These are phyloP conservation scores for Cotesia typhae DNA, from an alignment of 1,140 invertebrate genomes.

Conservation along the genomic window DNA sequence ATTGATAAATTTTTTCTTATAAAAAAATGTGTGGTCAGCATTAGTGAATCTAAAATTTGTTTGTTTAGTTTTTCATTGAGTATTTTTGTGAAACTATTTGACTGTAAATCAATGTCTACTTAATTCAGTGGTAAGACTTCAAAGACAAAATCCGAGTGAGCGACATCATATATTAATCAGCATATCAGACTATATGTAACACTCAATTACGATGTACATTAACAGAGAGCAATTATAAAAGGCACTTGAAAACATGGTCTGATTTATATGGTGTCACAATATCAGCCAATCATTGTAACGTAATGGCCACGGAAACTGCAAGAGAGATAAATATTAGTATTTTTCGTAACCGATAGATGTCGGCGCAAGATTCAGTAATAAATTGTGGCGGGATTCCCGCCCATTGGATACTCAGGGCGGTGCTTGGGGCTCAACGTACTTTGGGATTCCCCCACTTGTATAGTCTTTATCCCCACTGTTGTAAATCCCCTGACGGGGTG, in stretches of 20 bases:
- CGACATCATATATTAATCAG: background rate
- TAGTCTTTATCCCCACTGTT: slow-evolving; percentile 29
- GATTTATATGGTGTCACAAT: slow-evolving; percentile 60
- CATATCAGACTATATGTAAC: slow-evolving; percentile 27
- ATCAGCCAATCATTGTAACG: slow-evolving; percentile 61
- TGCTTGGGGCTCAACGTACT: slow-evolving; percentile 51
- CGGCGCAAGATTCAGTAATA: slow-evolving; percentile 54
- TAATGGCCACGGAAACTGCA: slow-evolving; percentile 60
- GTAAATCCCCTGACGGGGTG: background rate
- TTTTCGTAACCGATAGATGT: slow-evolving; percentile 58
- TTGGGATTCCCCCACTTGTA: slow-evolving; percentile 44
- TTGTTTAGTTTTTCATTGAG: no score
- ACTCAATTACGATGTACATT: slow-evolving; percentile 42
- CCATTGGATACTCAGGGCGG: slow-evolving; percentile 61
- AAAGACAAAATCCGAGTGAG: background rate
- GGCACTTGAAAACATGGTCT: slow-evolving; percentile 57
- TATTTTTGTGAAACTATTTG: no score
- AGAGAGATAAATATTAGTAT: slow-evolving; percentile 30
- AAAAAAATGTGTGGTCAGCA: no score
- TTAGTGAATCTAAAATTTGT: no score
- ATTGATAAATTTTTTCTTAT: no score
- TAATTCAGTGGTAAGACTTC: no score
- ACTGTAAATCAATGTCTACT: no score
- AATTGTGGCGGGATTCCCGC: slow-evolving; percentile 63
- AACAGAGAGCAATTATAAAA: slow-evolving; percentile 41